Base-by-base conservation (phyloP, 2,113 vertebrate species). In the Eolophus roseicapilla region DNA sequence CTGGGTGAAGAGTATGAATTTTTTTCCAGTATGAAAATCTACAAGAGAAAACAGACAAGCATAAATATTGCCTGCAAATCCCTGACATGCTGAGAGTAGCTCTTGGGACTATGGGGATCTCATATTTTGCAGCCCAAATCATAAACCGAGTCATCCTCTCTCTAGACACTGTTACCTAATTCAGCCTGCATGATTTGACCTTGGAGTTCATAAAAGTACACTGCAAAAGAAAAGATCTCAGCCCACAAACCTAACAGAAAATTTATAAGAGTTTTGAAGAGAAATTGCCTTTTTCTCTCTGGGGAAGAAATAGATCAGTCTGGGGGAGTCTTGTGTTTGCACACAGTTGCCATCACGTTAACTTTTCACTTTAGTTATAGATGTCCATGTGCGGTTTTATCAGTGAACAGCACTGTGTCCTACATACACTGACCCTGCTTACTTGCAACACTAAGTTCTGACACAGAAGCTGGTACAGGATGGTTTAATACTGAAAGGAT, bases 61-160 rank as follows among this genome's bases (percentile, higher is more conserved):
- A 86, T 85, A 71, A 92, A 82, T 92, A 84, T 71, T 82, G 50
- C 73, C 76, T 88, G 37, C 37, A 93, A 88, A 84, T 91, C 55
- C 39, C 69, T 78, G 43, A 60, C 86, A 59, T 76, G 59, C 82
- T 46, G 52, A 70, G 55, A 86, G 73, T 46, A 91, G 73, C 83
- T 93, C 69, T 78, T 50, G 46, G 83, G 69, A 86, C 50, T 71
- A 5, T n/a, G 39, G 78, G 64, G 25, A 75, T 39, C 83, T 93
- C 83, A 75, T 81, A 76, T 55, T 65, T 49, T 82, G 63, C 85
- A 1, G 21, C 79, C 82, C 91, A 95, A 95, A 95, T 39, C 39
- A 39, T 84, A 93, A 91, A 95, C 92, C 93, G 94, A 97, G 86
- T 95, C 94, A 93, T 96, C 50, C 35, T 86, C 88, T 91, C 94